Base-by-base conservation (phyloP, 2,113 vertebrate species). In the Cheirogaleus medius region DNA sequence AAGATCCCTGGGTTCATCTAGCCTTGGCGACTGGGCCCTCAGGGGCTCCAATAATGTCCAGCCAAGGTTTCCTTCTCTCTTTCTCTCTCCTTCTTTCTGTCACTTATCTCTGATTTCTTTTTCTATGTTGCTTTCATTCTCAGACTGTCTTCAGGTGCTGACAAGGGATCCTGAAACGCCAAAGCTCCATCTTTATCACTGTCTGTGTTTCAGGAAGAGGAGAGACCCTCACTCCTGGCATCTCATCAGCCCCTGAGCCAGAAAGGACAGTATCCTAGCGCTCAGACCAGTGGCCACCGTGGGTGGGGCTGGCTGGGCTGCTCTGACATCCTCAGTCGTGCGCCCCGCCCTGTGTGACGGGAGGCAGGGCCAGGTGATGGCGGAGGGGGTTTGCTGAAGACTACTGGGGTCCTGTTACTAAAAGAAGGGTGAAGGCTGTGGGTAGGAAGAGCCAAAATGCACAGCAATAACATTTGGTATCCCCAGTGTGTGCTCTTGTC, bases 161-260 rank as follows among this genome's bases (percentile, higher is more conserved):
- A 66, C 21, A 13, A 56, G 18, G 39, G 64, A 74, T 76, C 81
- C 81, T 52, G n/a, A 73, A 49, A 47, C 10, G n/a, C 12, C 25
- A 58, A 32, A 23, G 58, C 78, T 73, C 42, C 39, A 12, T 21
- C 42, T 83, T 78, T 17, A 47, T 44, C 21, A 0, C 18, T 52
- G 34, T 63, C 37, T 81, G 56, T 80, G 69, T 83, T 89, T 42
- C 32, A 54, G 54, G 54, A 77, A 54, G 34, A 63, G 9, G 54
- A 37, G 14, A 78, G 49, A 69, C 5, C 17, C 20, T 64, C 7
- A 3, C 3, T 29, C 44, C 63, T 27, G 10, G 42, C n/a, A 11
- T 32, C 6, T 4, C 9, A 1, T 37, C 5, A 2, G 0, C 10
- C 14, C 25, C 39, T 60, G 47, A 58, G 29, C 7, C 58, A 11